Evolutionary conservation across 1,140 invertebrate genomes (phyloP), one percentile per base, ranked within the genome.

Genomic region (Aradophagus sp.): DNA sequence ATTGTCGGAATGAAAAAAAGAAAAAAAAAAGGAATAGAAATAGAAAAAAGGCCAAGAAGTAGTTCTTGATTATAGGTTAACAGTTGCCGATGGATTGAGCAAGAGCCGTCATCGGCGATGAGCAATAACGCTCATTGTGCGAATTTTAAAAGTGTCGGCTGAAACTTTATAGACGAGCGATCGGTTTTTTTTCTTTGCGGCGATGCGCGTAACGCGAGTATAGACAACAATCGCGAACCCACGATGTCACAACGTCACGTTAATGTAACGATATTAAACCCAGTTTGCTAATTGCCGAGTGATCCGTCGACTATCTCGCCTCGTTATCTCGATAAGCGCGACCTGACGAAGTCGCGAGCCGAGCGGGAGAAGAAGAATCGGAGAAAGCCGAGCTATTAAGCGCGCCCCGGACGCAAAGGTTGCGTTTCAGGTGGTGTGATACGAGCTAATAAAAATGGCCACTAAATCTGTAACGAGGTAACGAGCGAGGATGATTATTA

Each of bases 41-140:
- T n/a, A n/a, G n/a, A n/a, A n/a, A n/a, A n/a, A n/a, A n/a, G n/a
- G n/a, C n/a, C n/a, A n/a, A 61, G 53, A 65, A 71, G 48, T 50
- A 65, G 47, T 63, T 52, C 59, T 71, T 71, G 68, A 71, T 71
- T 71, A 71, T 65, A 65, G 68, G 68, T 71, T 71, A 61, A 63
- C 26, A 48, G 50, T 42, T 19, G 29, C n/a, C 20, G 44, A 50
- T 38, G 66, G 63, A 58, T 70, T 70, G 67, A 53, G 67, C 15
- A 71, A 71, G 38, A 50, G 38, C 56, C 32, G 50, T 63, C 58
- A 59, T 48, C 59, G 34, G 10, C 34, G 68, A 71, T 48, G 68
- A 71, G 68, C 53, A 65, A 65, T 59, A 59, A 36, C 59, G 47
- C 47, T 65, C 59, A 58, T 70, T 70, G 67, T 70, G 59, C 53